Evolutionary conservation across 2,113 vertebrate genomes (phyloP), one percentile per base, ranked within the genome.

Genomic region (Aegotheles bennettii): DNA sequence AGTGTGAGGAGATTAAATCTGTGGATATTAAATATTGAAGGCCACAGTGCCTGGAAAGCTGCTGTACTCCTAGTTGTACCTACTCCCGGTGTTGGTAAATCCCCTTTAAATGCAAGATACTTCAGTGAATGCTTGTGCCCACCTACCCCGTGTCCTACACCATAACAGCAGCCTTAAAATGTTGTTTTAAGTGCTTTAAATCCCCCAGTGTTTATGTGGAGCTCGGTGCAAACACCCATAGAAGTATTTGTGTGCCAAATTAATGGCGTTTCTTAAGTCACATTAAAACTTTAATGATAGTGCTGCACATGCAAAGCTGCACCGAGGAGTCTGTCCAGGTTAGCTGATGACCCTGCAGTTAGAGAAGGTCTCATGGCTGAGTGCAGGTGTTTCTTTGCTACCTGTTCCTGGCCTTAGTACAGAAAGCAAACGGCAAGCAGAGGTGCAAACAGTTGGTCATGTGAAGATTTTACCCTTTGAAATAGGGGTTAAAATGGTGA

Each of bases 251-350:
- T 5, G 0, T 93, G 33, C 64, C 48, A n/a, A 87, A 81, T 81
- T n/a, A 80, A 60, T 92, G 47, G 14, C 59, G 69, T 36, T 94
- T 93, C 73, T 69, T 29, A 36, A 90, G 54, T 73, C 68, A 59
- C 85, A 84, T 89, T 84, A 24, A 74, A 59, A 78, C 83, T 95
- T 94, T 78, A 78, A 43, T 96, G 54, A 59, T 47, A 59, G 86
- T 63, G 5, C 53, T 56, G 23, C 40, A 3, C 9, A 3, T 42
- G 50, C 90, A 50, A 84, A 90, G 76, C 71, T 70, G 82, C 74
- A 47, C 81, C 70, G 87, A 78, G 54, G 60, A 90, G 64, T 54
- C 76, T 84, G 60, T 59, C 65, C 35, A 7, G 94, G 51, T 94
- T 54, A 93, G 54, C 64, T 67, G 63, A 75, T 86, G 81, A 86